Base-by-base conservation (phyloP, 2,113 vertebrate genomes). In the Micronycteris hirsuta region DNA sequence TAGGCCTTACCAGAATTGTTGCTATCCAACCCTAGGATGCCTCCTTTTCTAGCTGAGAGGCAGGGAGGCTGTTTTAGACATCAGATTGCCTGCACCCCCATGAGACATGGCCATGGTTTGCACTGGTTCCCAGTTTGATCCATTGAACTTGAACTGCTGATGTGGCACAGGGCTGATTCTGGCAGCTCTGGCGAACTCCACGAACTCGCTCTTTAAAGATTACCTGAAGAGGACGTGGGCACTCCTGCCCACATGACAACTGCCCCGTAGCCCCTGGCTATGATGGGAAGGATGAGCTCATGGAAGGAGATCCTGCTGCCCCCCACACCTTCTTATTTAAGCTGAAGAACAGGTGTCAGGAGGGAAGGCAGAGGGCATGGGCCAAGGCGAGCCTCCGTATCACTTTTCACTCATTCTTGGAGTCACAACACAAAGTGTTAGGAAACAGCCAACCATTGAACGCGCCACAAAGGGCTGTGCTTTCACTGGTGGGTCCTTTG, bases 401-500 rank as follows among this genome's bases (percentile, higher is more conserved):
- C 80, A 17, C 95, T 98, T 98, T 98, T 95, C 94, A 71, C 5
- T 7, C 86, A 61, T 95, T 95, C 90, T 98, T 84, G 17, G 33
- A 26, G 36, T 89, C 93, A 95, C 93, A 95, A 88, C 96, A 90
- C 24, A 93, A 95, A 97, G 96, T 67, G 70, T 78, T 41, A 89
- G 83, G 80, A 77, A 97, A 54, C 71, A 67, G 28, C 22, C 47
- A 76, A 84, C 54, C 83, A 67, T 58, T 58, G 95, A 94, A 85
- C 94, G 45, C 36, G 31, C 73, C 94, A 73, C 96, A 92, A 91
- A 96, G 76, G 97, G 71, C 90, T 89, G 67, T 19, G 54, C 84
- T 97, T 97, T 97, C 97, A 49, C 95, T 41, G 36, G 87, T 26
- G 63, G 1, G 86, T 89, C 96, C 97, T 87, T 52, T 71, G 97